A percentile compares a stretch with the other conserved stretches of the same genome.
phyloP scores from a whole-genome alignment of 2,888 invertebrate species.

The Orthonevra nobilis region DNA sequence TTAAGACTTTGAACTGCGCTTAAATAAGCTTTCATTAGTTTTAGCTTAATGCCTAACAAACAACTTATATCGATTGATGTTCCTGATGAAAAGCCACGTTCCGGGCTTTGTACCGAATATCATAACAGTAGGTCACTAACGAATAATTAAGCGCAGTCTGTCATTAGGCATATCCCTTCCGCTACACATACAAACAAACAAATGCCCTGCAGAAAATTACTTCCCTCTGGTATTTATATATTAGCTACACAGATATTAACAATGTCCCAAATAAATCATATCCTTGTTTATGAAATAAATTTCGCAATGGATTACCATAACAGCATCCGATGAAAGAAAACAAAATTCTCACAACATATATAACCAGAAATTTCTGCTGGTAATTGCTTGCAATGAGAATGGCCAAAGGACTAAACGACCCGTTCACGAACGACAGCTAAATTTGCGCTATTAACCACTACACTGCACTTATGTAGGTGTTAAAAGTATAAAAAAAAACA shows the following conservation, averaged over 20 bases:
- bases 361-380: neutral
- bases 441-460: slow-evolving; percentile 60
- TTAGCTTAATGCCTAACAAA: too few species aligned
- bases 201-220: slow-evolving; percentile 25
- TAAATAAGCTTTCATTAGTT: too few species aligned
- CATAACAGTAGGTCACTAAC: too few species aligned
- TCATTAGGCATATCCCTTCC: slow-evolving; percentile 6
- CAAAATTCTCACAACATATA: slow-evolving; percentile 16
- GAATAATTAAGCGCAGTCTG: too few species aligned
- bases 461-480: slow-evolving; percentile 32
- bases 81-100: too few species aligned
- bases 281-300: slow-evolving; percentile 5
- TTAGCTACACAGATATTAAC: slow-evolving; percentile 19
- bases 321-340: slow-evolving; percentile 11
- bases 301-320: slow-evolving; percentile 19
- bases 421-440: slow-evolving; percentile 40
- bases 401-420: slow-evolving; percentile 1
- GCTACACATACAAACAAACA: neutral
- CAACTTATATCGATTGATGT: too few species aligned
- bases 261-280: slow-evolving; percentile 45
- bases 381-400: slow-evolving; percentile 38
- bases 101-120: too few species aligned
- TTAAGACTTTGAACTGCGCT: too few species aligned
- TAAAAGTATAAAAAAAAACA: slow-evolving; percentile 48
- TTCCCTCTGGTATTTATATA: slow-evolving; percentile 34